phyloP scores from a whole-genome alignment of 2,888 invertebrate species.

The Dryococelus australis region DNA sequence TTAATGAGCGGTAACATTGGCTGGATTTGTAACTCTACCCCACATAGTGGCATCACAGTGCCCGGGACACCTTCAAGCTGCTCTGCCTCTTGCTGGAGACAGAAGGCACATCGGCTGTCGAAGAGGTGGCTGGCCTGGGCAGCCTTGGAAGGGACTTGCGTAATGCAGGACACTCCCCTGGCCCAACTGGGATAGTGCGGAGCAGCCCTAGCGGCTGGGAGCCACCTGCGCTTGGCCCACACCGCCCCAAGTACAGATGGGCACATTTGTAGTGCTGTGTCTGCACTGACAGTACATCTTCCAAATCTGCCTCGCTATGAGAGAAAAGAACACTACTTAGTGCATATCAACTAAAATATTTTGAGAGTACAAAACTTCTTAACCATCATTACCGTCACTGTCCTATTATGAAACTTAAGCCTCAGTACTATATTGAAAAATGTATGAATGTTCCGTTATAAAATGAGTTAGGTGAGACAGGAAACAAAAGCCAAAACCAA shows the following conservation, averaged over 20 bases:
- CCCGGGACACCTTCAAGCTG: conserved; percentile 37
- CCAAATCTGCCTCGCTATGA: conserved; percentile 74
- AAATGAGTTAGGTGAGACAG: too few relatives aligned
- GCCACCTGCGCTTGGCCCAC: conserved; percentile 54
- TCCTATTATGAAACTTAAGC: too few relatives aligned
- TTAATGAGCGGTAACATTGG: background rate
- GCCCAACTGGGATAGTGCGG: conserved; percentile 33
- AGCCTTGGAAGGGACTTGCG: background rate
- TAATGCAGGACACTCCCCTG: conserved; percentile 13
- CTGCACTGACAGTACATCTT: conserved; percentile 72
- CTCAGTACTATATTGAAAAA: too few relatives aligned
- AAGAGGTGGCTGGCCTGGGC: background rate
- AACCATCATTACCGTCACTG: too few relatives aligned
- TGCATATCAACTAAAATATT: conserved; percentile 34
- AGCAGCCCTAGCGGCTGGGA: conserved; percentile 36
- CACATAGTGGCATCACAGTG: conserved; percentile 35
- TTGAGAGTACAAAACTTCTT: too few relatives aligned
- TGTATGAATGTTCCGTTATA: too few relatives aligned
- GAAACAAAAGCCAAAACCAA: too few relatives aligned
- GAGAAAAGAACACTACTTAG: conserved; percentile 28
- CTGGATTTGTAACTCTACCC: too few relatives aligned
- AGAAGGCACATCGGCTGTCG: conserved; percentile 12
- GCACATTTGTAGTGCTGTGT: conserved; percentile 67
- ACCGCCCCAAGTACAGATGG: conserved; percentile 67
- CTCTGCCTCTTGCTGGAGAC: conserved; percentile 39